Evolutionary conservation across 1,140 invertebrate species (phyloP).

Genomic region (Piezodorus guildinii): DNA sequence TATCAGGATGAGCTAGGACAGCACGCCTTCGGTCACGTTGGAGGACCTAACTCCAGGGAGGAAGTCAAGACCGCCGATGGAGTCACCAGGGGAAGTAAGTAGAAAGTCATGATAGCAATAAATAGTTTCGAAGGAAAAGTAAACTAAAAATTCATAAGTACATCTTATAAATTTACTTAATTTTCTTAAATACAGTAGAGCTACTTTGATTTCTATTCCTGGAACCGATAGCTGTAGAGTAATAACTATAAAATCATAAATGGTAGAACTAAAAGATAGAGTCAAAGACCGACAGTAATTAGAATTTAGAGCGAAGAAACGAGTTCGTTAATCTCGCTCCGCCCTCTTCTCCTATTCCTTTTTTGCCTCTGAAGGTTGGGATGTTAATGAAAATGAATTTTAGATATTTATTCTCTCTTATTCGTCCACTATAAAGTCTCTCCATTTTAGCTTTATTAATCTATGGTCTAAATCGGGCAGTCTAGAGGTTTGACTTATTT

Average conservation of each 20-base stretch:
- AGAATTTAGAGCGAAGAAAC: too few relatives aligned
- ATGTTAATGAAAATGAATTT: too few relatives aligned
- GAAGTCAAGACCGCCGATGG: slow-evolving; percentile 46
- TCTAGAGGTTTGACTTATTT: not conserved
- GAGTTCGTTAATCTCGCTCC: too few relatives aligned
- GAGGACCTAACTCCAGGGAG: slow-evolving; percentile 37
- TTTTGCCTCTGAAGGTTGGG: too few relatives aligned
- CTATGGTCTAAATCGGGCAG: not conserved
- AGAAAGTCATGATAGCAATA: not conserved
- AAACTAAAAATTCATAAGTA: not conserved
- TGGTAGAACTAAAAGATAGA: too few relatives aligned
- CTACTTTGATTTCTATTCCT: not conserved
- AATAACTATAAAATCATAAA: not conserved
- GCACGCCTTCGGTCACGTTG: slow-evolving; percentile 45
- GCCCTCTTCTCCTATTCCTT: too few relatives aligned
- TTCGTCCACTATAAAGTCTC: too few relatives aligned
- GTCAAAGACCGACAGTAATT: too few relatives aligned
- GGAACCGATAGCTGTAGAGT: not conserved
- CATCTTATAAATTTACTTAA: not conserved
- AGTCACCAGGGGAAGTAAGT: slow-evolving; percentile 44
- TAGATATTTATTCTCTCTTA: too few relatives aligned
- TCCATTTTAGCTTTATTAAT: too few relatives aligned
- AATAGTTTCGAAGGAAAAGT: not conserved
- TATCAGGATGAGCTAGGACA: slow-evolving; percentile 50
- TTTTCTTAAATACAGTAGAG: not conserved